phyloP scores from a whole-genome alignment of 2,113 vertebrate species.

The Mastomys coucha region DNA sequence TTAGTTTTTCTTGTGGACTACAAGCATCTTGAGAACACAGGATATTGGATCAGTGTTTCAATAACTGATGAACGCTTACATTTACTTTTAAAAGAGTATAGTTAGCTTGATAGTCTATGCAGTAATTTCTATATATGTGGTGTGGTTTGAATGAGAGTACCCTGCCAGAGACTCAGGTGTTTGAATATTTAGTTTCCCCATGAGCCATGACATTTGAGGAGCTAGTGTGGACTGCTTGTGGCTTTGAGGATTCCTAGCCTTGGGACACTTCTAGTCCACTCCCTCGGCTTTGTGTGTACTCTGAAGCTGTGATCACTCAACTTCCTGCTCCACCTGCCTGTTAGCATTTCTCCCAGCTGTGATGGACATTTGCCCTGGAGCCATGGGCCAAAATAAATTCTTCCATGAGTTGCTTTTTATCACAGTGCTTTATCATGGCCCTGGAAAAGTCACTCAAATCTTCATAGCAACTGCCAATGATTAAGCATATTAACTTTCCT shows the following conservation, averaged over 20 bases:
- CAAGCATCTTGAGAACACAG: background rate
- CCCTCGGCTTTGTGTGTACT: background rate
- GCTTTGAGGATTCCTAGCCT: background rate
- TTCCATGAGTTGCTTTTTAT: background rate
- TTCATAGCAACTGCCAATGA: background rate
- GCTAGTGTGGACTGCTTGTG: background rate
- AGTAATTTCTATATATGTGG: background rate
- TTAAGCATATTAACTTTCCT: background rate
- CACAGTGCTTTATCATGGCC: background rate
- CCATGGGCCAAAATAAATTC: background rate
- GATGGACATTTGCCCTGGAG: background rate
- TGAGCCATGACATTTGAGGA: background rate
- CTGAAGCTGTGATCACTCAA: background rate
- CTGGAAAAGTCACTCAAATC: background rate
- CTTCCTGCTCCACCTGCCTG: background rate
- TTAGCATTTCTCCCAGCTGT: background rate
- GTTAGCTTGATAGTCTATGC: background rate
- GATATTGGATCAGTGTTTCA: background rate
- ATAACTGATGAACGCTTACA: background rate
- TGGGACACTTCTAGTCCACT: background rate
- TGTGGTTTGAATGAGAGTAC: background rate
- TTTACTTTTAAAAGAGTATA: background rate
- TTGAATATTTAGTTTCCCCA: background rate
- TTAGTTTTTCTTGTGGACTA: background rate
- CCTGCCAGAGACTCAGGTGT: background rate